Conservation (phyloP, 2,888 invertebrate species). For the Lobophora halterata region DNA sequence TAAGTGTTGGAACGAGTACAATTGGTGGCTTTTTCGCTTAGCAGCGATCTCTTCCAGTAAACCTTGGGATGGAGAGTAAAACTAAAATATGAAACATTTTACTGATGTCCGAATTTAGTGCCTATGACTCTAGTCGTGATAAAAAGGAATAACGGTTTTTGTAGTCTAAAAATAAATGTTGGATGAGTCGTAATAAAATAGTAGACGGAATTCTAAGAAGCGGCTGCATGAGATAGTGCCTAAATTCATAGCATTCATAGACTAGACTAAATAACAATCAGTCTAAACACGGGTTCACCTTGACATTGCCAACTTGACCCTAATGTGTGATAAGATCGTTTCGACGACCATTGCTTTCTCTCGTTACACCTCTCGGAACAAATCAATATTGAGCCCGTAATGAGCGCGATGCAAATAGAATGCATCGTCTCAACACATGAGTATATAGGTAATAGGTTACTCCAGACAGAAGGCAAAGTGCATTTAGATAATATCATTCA, state of each 20-base stretch:
- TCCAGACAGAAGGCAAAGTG: no score
- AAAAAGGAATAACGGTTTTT: no score
- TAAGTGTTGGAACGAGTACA: no score
- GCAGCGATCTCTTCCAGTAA: no score
- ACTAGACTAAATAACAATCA: constrained; percentile 33
- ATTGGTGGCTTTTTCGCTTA: no score
- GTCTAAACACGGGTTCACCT: constrained; percentile 31
- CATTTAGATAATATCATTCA: no score
- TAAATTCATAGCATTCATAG: constrained; percentile 17
- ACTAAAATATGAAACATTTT: no score
- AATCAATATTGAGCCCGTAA: constrained; percentile 9
- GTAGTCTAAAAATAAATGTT: no score
- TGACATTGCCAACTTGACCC: constrained; percentile 33
- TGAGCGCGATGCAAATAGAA: constrained; percentile 9
- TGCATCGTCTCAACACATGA: constrained; percentile 10
- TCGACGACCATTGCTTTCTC: constrained; percentile 8
- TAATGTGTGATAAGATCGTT: constrained; percentile 17
- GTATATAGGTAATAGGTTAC: no score
- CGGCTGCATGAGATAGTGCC: constrained; percentile 6
- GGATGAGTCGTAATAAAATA: not conserved
- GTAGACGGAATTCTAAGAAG: not conserved
- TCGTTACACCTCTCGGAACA: constrained; percentile 1
- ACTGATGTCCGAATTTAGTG: no score
- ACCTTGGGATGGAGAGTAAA: no score
- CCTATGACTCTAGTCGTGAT: no score